Base-by-base conservation (phyloP, 2,888 invertebrate genomes). In the Disparrhopalites patrizii region DNA sequence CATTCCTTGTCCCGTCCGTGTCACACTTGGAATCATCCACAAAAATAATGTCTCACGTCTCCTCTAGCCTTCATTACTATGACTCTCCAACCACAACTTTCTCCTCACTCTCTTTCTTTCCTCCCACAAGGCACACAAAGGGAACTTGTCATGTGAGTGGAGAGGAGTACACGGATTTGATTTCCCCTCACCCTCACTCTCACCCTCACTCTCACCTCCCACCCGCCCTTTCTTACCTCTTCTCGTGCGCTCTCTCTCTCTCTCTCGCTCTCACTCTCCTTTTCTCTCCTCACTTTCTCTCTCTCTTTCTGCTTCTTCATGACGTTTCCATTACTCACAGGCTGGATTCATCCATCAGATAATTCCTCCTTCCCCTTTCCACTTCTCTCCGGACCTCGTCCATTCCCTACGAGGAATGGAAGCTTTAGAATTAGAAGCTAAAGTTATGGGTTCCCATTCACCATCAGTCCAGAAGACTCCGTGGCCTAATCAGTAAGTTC, bases 261-360 rank as follows among this genome's bases (percentile, higher is more conserved):
- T 20, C 43, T 43, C 18, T 47, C 23, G 20, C 25, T 47, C 23
- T 47, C 20, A 62, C 58, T 65, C 54, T 58, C 57, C 66, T n/a
- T n/a, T n/a, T n/a, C n/a, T n/a, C n/a, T n/a, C n/a, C n/a, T n/a
- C 27, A 43, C 30, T 25, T 8, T 27, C 25, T 61, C 47, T 20
- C 43, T 43, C 18, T 47, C 23, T 47, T 47, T 47, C 23, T 47
- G 25, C 65, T 58, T 65, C 54, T 58, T 62, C 66, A 65, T 67
- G 69, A 67, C 62, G 65, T 65, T 65, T 62, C 58, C 65, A 69
- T 67, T 69, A 69, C 66, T 69, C 69, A 67, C 67, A 57, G n/a
- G n/a, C 58, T 60, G 56, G 56, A 62, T 40, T 43, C 43, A 38
- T 40, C 27, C 57, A 57, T 43, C 38, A 57, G 57, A 57, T 57